phyloP scores from a whole-genome alignment of 2,888 invertebrate genomes.

The Mesorhabditis sp. region DNA sequence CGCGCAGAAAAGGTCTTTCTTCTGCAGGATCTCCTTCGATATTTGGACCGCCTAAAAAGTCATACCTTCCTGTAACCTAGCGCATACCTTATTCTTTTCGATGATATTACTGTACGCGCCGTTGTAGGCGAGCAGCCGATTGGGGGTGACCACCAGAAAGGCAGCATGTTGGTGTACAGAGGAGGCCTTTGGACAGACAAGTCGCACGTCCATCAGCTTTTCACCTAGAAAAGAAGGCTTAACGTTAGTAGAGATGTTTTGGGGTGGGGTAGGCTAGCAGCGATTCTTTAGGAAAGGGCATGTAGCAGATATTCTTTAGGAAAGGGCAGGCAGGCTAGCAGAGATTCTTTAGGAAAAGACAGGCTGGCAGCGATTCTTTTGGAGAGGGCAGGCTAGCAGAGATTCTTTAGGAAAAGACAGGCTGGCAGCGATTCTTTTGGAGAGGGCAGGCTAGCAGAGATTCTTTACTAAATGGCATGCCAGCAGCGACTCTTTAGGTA shows the following conservation, averaged over 20 bases:
- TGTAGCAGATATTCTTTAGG: not conserved
- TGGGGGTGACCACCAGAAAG: slow-evolving; percentile 38
- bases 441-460: too few species aligned
- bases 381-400: too few species aligned
- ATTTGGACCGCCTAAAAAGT: slow-evolving; percentile 37
- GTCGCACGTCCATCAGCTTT: slow-evolving; percentile 40
- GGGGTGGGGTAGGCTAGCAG: not conserved
- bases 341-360: too few species aligned
- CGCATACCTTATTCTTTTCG: slow-evolving; percentile 37
- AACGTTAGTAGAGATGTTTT: not conserved
- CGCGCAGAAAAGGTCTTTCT: slow-evolving; percentile 35
- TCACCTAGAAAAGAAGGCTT: slow-evolving; percentile 16
- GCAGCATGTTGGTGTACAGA: slow-evolving; percentile 33
- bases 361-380: too few species aligned
- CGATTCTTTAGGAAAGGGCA: not conserved
- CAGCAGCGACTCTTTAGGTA: too few species aligned
- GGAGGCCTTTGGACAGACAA: slow-evolving; percentile 27
- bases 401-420: too few species aligned
- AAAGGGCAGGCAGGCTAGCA: too few species aligned
- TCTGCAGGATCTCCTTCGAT: slow-evolving; percentile 36
- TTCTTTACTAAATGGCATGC: too few species aligned
- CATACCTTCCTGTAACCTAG: not conserved
- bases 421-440: too few species aligned
- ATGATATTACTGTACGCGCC: slow-evolving; percentile 36
- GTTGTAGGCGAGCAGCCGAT: slow-evolving; percentile 38